Conservation (phyloP, 2,888 invertebrate genomes). For the Habrosyne pyritoides region DNA sequence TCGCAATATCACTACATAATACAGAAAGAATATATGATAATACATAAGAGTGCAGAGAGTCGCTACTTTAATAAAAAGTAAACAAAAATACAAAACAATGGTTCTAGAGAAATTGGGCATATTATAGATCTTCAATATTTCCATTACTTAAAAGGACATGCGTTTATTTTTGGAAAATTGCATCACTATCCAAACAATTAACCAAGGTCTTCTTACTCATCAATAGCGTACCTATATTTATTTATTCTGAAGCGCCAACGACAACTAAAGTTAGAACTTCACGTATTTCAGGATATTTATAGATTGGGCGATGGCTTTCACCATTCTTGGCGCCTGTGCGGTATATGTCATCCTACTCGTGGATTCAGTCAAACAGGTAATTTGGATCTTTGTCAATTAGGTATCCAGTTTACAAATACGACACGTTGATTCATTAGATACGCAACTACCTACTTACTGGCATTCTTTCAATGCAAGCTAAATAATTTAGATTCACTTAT, state of each 20-base stretch:
- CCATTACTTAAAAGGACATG: neutral
- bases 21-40: too few species aligned
- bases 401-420: too few species aligned
- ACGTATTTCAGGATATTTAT: constrained; percentile 86
- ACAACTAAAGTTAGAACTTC: constrained; percentile 10
- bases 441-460: too few species aligned
- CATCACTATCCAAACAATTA: neutral
- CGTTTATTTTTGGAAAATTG: neutral
- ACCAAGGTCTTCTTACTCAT: neutral
- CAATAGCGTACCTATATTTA: neutral
- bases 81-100: too few species aligned
- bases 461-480: too few species aligned
- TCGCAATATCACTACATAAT: too few species aligned
- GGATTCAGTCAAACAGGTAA: constrained; percentile 86
- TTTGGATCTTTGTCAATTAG: constrained; percentile 45
- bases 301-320: constrained; percentile 87
- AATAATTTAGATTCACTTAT: too few species aligned
- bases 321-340: constrained; percentile 88
- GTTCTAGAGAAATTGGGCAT: too few species aligned
- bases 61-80: too few species aligned
- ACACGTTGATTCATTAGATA: too few species aligned
- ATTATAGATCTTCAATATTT: neutral
- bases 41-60: too few species aligned
- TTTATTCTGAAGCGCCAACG: neutral
- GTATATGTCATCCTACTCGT: constrained; percentile 91